Conservation (phyloP, 2,888 invertebrate species). For the Mythimna pallens region DNA sequence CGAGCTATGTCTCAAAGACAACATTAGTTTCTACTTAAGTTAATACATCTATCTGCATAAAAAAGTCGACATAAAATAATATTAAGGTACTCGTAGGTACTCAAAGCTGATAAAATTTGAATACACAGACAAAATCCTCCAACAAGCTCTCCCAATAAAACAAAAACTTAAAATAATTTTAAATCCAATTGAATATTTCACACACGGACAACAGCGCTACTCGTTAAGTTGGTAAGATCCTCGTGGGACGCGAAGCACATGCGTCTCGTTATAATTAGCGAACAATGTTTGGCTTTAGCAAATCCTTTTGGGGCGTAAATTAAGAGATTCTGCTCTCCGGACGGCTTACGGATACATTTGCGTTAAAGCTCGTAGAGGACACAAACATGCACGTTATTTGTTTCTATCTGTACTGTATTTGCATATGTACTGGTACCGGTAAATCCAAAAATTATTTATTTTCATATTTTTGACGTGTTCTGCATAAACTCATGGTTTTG, state of each 20-base stretch:
- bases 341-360: conserved; percentile 87
- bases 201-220: conserved; percentile 68
- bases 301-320: conserved; percentile 91
- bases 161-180: conserved; percentile 42
- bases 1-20: not conserved
- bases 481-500: conserved; percentile 57
- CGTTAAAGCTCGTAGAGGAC: conserved; percentile 78
- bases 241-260: conserved; percentile 87
- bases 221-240: conserved; percentile 85
- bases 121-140: not conserved
- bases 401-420: conserved; percentile 74
- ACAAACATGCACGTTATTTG: conserved; percentile 70
- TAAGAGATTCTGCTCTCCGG: conserved; percentile 87
- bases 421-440: conserved; percentile 70
- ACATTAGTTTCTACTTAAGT: not conserved
- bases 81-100: not conserved
- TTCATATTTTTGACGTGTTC: conserved; percentile 59
- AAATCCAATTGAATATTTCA: conserved; percentile 59
- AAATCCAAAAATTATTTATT: conserved; percentile 74
- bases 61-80: not conserved
- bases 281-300: conserved; percentile 90
- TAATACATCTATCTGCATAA: not conserved
- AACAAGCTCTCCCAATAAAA: conserved; percentile 9
- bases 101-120: no score
- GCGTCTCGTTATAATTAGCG: conserved; percentile 90